Conservation (phyloP, 2,888 invertebrate species). For the Lochmaea capreae region DNA sequence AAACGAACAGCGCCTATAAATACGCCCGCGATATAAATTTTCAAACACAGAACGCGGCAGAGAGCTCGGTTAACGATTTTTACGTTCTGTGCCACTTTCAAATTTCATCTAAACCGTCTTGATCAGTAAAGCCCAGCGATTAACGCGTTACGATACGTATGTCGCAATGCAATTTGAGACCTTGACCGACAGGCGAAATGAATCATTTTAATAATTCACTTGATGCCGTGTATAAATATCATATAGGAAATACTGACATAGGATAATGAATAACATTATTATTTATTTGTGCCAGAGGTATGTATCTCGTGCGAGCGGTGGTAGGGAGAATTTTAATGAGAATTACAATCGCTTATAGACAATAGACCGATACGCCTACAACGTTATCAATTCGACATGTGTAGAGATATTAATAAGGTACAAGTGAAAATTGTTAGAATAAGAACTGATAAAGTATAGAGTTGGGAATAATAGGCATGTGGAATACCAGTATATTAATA, state of each 20-base stretch:
- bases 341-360: slow-evolving; percentile 9
- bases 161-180: slow-evolving; percentile 38
- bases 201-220: slow-evolving; percentile 40
- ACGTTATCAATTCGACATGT: neutral
- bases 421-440: neutral
- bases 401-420: neutral
- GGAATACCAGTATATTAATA: no score
- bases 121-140: slow-evolving; percentile 26
- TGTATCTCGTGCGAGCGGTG: slow-evolving; percentile 16
- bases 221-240: slow-evolving; percentile 33
- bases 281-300: slow-evolving; percentile 27
- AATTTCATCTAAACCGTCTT: slow-evolving; percentile 7
- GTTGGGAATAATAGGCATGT: no score
- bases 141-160: slow-evolving; percentile 21
- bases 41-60: slow-evolving; percentile 10
- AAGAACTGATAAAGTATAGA: no score
- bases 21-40: slow-evolving; percentile 24
- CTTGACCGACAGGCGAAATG: slow-evolving; percentile 41
- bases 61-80: neutral
- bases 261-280: slow-evolving; percentile 35
- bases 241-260: slow-evolving; percentile 35
- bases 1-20: slow-evolving; percentile 32
- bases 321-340: slow-evolving; percentile 19
- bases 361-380: neutral
- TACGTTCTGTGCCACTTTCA: slow-evolving; percentile 12